Evolutionary conservation across 2,113 vertebrate species (phyloP).

Genomic region (Reinhardtius hippoglossoides): DNA sequence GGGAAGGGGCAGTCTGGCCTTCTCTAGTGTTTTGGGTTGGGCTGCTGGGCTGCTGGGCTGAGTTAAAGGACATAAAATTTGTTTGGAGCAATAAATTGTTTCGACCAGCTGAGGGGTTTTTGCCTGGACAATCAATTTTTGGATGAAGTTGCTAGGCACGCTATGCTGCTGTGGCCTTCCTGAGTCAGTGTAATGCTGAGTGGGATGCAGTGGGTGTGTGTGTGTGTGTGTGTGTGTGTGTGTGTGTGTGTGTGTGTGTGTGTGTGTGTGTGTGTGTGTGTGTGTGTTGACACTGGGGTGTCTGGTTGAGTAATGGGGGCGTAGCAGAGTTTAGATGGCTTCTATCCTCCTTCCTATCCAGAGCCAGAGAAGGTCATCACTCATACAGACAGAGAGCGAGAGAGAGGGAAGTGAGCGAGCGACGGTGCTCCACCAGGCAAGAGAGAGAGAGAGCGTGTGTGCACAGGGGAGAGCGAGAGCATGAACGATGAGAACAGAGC

Average conservation of each 20-base stretch:
- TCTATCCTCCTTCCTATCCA: slow-evolving; percentile 66
- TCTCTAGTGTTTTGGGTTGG: slow-evolving; percentile 10
- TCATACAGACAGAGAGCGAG: slow-evolving; percentile 52
- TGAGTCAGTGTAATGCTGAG: slow-evolving; percentile 62
- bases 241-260: not conserved
- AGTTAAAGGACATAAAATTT: slow-evolving; percentile 51
- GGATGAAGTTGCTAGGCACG: slow-evolving; percentile 52
- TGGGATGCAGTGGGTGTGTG: slow-evolving; percentile 17
- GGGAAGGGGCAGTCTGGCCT: slow-evolving; percentile 7
- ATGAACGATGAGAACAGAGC: slow-evolving; percentile 22
- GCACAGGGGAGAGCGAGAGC: not conserved
- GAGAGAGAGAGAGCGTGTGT: slow-evolving; percentile 1
- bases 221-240: slow-evolving; percentile 29
- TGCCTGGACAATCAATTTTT: slow-evolving; percentile 56
- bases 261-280: slow-evolving; percentile 3
- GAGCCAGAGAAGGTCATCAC: slow-evolving; percentile 64
- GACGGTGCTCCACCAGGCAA: slow-evolving; percentile 29
- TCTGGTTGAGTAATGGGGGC: slow-evolving; percentile 73
- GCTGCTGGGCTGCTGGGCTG: slow-evolving; percentile 29
- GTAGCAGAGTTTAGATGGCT: slow-evolving; percentile 68
- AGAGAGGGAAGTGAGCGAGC: not conserved
- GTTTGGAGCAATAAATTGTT: slow-evolving; percentile 54
- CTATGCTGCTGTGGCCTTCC: slow-evolving; percentile 55
- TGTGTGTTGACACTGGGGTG: slow-evolving; percentile 61
- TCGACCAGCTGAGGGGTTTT: slow-evolving; percentile 36